Base-by-base conservation (phyloP, 2,888 invertebrate species). In the Dynastes maya region DNA sequence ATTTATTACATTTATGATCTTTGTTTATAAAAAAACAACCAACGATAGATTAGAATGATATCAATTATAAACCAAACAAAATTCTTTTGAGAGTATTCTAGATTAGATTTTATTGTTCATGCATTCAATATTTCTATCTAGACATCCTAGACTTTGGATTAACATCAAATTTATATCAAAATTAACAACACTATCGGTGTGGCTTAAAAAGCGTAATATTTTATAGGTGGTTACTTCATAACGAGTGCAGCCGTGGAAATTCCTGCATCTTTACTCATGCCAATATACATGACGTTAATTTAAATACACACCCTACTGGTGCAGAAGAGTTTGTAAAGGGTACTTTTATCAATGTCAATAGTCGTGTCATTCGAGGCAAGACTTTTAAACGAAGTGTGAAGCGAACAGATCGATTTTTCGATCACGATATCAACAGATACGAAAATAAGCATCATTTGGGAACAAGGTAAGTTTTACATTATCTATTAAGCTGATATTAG, bases 141-240 rank as follows among this genome's bases (percentile, higher is more conserved):
- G 45, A 8, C 13, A 55, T 55, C 6, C 16, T 4, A n/a, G n/a
- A 55, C 4, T 55, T 53, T 53, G 53, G 6, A n/a, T 53, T 16
- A n/a, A 13, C 8, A n/a, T 9, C 51, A n/a, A 51, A 51, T 13
- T 51, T 8, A 51, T 9, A 55, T 68, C 49, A 49, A 37, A 71
- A 71, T 71, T 71, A 58, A 58, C 37, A 67, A 67, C 65, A 45
- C 65, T 16, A n/a, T 45, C n/a, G 11, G 61, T 61, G 61, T 27
- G 29, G 16, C 22, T 29, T 29, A 32, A 32, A 40, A 40, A n/a
- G 53, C 16, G 16, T 55, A 16, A 40, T 77, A 11, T 77, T 79
- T 79, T 79, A 68, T 77, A 79, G 79, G 77, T 79, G 65, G 65
- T 68, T 79, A 53, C 79, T 79, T 65, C 77, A 77, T 55, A 79